These are phyloP conservation scores for Fragum sueziense DNA, from an alignment of 2,888 invertebrate genomes.

Conservation along the genomic window DNA sequence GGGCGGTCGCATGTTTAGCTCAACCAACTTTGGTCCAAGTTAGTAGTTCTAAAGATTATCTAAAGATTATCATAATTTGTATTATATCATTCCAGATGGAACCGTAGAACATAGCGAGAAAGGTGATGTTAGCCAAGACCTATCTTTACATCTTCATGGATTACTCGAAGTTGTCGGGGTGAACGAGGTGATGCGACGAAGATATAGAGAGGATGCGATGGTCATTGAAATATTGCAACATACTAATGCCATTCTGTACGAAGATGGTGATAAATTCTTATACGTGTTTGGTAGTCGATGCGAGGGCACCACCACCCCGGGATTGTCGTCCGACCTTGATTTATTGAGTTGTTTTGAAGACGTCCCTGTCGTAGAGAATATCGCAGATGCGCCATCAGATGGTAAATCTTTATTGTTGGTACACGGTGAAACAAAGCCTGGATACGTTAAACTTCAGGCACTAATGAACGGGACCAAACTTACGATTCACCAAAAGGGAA, in stretches of 20 bases:
- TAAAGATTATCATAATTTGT: too few species aligned
- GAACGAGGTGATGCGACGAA: not conserved
- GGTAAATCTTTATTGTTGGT: not conserved
- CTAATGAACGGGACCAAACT: not conserved
- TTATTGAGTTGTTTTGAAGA: not conserved
- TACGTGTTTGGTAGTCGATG: not conserved
- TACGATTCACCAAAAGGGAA: too few species aligned
- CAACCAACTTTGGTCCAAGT: too few species aligned
- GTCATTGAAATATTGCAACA: not conserved
- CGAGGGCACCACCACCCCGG: not conserved
- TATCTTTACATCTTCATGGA: not conserved
- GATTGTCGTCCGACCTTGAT: not conserved
- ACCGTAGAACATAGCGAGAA: too few species aligned
- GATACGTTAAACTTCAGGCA: not conserved
- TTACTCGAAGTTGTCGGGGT: not conserved
- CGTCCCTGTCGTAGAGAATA: not conserved
- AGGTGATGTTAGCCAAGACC: too few species aligned
- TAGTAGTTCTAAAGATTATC: too few species aligned
- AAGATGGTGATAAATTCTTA: not conserved
- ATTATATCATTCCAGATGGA: too few species aligned
- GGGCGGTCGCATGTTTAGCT: too few species aligned
- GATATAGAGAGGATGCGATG: not conserved
- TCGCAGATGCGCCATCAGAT: not conserved
- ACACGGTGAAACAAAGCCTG: not conserved
- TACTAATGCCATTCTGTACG: too few species aligned